Percentiles rank a stretch among this genome's conserved stretches.
phyloP scores from a whole-genome alignment of 1,140 invertebrate species.

The Polypedilum pembai region DNA sequence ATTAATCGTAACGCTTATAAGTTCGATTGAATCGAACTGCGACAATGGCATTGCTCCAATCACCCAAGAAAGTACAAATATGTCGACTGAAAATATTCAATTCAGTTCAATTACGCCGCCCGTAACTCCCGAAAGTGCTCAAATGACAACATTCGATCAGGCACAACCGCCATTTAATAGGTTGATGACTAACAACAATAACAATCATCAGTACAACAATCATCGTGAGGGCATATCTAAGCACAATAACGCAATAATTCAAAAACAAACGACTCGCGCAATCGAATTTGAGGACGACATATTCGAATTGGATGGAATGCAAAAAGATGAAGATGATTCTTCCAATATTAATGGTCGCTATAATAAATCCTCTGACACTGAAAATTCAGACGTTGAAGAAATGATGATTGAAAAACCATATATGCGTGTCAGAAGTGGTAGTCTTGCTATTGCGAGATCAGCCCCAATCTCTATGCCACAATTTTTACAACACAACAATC shows the following conservation, averaged over 20 bases:
- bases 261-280: neutral
- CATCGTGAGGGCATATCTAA: neutral
- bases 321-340: neutral
- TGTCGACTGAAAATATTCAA: slow-evolving; percentile 21
- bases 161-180: neutral
- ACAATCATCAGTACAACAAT: neutral
- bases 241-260: neutral
- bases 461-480: slow-evolving; percentile 15
- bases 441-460: neutral
- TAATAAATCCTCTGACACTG: slow-evolving; percentile 10
- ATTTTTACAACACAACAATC: slow-evolving; percentile 1
- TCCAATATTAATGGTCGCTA: neutral
- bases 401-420: neutral
- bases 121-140: neutral
- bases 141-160: neutral
- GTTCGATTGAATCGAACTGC: slow-evolving; percentile 1
- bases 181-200: neutral
- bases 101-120: neutral
- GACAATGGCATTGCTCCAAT: neutral
- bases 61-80: slow-evolving; percentile 6
- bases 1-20: neutral
- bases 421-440: neutral
- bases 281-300: slow-evolving; percentile 21
- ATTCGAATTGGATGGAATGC: slow-evolving; percentile 16
- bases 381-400: neutral